Conservation (phyloP, 2,888 invertebrate genomes). For the Sinentomon sp. region DNA sequence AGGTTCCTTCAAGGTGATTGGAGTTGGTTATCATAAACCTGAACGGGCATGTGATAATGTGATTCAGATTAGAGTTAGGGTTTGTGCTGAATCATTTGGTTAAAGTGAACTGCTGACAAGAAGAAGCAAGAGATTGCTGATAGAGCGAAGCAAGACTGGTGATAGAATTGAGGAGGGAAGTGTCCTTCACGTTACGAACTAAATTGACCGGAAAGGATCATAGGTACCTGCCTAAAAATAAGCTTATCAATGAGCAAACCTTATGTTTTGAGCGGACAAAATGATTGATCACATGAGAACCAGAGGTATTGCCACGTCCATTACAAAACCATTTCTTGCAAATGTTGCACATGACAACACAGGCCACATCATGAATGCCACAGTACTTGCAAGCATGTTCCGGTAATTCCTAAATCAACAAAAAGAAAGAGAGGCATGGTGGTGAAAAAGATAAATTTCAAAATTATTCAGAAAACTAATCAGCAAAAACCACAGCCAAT, state of each 20-base stretch:
- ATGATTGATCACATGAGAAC: conserved; percentile 96
- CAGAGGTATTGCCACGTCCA: conserved; percentile 88
- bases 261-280: conserved; percentile 96
- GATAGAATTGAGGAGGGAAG: background rate
- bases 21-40: too few species aligned
- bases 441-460: conserved; percentile 1
- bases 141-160: background rate
- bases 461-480: background rate
- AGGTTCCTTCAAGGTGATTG: too few species aligned
- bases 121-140: background rate
- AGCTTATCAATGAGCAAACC: conserved; percentile 15
- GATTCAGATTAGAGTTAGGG: too few species aligned
- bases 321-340: conserved; percentile 99
- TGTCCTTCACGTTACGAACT: too few species aligned
- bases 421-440: conserved; percentile 2
- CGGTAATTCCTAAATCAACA: conserved; percentile 44
- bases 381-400: conserved; percentile 97
- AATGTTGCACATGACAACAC: conserved; percentile 91
- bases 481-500: background rate
- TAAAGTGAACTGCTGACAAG: background rate
- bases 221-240: background rate
- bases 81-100: too few species aligned
- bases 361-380: conserved; percentile 88
- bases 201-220: background rate
- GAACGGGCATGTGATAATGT: too few species aligned